A percentile compares a stretch with the other conserved stretches of the same genome.
Conservation (phyloP, 2,113 vertebrate species). For the Prochilodus magdalenae region DNA sequence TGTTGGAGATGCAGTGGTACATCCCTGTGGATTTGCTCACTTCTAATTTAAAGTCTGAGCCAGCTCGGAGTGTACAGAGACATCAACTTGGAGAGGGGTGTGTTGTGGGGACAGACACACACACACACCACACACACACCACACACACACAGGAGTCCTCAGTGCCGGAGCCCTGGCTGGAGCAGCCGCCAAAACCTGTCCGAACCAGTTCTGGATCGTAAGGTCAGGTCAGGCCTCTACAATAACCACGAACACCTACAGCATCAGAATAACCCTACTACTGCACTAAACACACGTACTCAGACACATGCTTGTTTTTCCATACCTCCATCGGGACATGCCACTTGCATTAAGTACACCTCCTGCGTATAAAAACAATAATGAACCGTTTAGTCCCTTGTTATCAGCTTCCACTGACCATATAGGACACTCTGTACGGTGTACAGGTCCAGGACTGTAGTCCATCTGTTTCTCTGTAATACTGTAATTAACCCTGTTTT, state of each 20-base stretch:
- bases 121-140: slow-evolving; percentile 34
- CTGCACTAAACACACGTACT: no score
- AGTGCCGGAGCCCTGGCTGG: slow-evolving; percentile 16
- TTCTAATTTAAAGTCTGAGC: slow-evolving; percentile 61
- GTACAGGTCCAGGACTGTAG: no score
- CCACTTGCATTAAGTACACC: no score
- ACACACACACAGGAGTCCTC: slow-evolving; percentile 30
- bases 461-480: no score
- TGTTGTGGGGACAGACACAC: neutral
- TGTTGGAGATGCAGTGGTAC: slow-evolving; percentile 48
- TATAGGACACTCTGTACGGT: no score
- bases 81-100: slow-evolving; percentile 25
- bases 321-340: no score
- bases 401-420: no score
- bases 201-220: slow-evolving; percentile 46
- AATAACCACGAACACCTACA: slow-evolving; percentile 29
- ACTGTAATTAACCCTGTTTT: no score
- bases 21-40: slow-evolving; percentile 51
- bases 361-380: no score
- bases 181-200: slow-evolving; percentile 36
- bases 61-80: slow-evolving; percentile 57
- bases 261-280: slow-evolving; percentile 29
- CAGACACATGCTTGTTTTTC: slow-evolving; percentile 6
- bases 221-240: slow-evolving; percentile 30
- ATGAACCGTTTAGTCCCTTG: no score